Evolutionary conservation across 2,113 vertebrate genomes (phyloP).

Genomic region (Rhabdornis inornatus): DNA sequence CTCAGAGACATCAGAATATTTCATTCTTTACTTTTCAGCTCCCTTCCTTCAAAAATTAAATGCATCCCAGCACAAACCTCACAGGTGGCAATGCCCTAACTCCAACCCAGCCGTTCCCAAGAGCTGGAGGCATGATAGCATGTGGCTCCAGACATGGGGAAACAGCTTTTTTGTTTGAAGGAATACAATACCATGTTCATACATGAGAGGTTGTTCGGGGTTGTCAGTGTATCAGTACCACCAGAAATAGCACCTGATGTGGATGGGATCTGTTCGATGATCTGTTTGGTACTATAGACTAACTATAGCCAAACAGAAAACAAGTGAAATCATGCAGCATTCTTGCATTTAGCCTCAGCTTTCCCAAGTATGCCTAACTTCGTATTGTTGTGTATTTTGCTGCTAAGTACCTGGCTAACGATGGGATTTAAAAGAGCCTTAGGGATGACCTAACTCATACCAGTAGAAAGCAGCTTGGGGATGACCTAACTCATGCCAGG

Average conservation of each 20-base stretch:
- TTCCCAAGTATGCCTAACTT: neutral
- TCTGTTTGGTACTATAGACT: neutral
- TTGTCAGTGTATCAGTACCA: neutral
- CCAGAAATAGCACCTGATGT: neutral
- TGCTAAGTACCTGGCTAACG: neutral
- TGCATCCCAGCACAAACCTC: neutral
- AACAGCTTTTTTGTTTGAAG: neutral
- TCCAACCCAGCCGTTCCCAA: neutral
- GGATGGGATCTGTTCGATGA: neutral
- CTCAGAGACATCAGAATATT: neutral
- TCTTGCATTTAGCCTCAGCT: neutral
- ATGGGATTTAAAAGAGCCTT: neutral
- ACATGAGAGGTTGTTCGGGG: neutral
- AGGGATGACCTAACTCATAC: neutral
- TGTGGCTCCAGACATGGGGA: neutral
- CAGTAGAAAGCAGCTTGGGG: neutral
- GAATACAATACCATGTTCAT: neutral
- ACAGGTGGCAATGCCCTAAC: rapidly evolving
- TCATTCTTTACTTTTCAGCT: neutral
- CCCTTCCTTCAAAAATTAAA: neutral
- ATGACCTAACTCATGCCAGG: neutral
- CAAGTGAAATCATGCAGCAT: neutral
- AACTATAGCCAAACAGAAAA: neutral
- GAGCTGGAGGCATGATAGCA: neutral
- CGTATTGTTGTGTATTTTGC: neutral